Evolutionary conservation across 2,113 vertebrate species (phyloP).

Genomic region (Anseranas semipalmata): DNA sequence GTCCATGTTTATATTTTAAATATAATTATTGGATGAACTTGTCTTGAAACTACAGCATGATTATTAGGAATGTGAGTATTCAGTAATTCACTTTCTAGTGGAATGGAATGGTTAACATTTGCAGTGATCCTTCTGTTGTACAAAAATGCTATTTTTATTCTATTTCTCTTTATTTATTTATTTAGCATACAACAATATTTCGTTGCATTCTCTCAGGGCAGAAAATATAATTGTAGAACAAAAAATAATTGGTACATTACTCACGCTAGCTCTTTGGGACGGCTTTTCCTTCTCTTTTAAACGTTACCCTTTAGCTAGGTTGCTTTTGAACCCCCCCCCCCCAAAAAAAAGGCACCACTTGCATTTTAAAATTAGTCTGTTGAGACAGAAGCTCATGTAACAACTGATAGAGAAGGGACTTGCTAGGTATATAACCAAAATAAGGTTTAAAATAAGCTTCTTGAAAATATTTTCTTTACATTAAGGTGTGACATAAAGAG

Average conservation of each 20-base stretch:
- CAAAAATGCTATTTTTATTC: background rate
- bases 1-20: background rate
- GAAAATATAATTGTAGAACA: slow-evolving; percentile 43
- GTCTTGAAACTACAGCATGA: background rate
- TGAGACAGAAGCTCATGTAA: background rate
- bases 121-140: background rate
- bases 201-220: slow-evolving; percentile 44
- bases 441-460: background rate
- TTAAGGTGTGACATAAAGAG: background rate
- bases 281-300: background rate
- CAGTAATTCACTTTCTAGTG: background rate
- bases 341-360: background rate
- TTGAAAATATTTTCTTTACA: background rate
- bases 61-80: background rate
- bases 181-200: background rate
- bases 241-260: slow-evolving; percentile 63
- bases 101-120: background rate
- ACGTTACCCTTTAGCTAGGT: background rate
- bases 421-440: background rate
- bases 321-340: slow-evolving; percentile 39
- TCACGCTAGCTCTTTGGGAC: slow-evolving; percentile 22
- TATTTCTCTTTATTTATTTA: background rate
- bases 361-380: background rate
- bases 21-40: background rate
- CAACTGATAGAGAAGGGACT: background rate